Evolutionary conservation across 2,113 vertebrate species (phyloP).

Genomic region (Xyliphius kryptos): DNA sequence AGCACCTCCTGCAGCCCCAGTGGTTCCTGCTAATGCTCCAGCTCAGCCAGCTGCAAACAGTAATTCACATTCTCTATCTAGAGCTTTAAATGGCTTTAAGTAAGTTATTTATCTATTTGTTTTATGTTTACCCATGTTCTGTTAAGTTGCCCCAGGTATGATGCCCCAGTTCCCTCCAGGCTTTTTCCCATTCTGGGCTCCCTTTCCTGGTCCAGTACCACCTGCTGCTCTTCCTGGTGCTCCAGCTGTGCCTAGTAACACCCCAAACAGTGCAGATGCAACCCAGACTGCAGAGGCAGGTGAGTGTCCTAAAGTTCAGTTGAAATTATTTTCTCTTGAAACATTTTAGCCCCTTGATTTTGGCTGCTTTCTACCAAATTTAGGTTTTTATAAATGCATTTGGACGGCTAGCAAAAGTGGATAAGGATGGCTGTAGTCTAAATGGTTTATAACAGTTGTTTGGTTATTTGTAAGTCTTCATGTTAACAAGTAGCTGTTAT

Average conservation of each 20-base stretch:
- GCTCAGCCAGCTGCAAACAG: slow-evolving; percentile 74
- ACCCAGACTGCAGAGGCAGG: slow-evolving; percentile 52
- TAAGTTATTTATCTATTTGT: not conserved
- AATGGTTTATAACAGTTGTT: not conserved
- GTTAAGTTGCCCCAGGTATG: slow-evolving; percentile 76
- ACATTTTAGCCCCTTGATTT: no score
- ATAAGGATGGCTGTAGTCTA: no score
- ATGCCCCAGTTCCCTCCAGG: slow-evolving; percentile 87
- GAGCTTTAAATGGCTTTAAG: not conserved
- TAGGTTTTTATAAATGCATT: no score
- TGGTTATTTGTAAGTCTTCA: not conserved
- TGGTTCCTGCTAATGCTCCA: slow-evolving; percentile 54
- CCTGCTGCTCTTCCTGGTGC: slow-evolving; percentile 55
- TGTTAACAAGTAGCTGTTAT: not conserved
- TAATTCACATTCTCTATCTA: slow-evolving; percentile 45
- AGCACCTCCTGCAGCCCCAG: slow-evolving; percentile 52
- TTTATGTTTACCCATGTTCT: slow-evolving; percentile 1
- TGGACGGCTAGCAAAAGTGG: no score
- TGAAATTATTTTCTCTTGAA: no score
- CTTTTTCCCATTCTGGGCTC: slow-evolving; percentile 89
- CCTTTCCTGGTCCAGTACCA: slow-evolving; percentile 75
- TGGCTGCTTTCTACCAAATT: no score
- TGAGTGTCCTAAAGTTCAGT: slow-evolving; percentile 38
- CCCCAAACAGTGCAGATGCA: slow-evolving; percentile 51
- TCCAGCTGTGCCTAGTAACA: slow-evolving; percentile 44